These are phyloP conservation scores for Malurus alboscapulatus DNA, from an alignment of 2,113 vertebrate genomes.

Conservation along the genomic window DNA sequence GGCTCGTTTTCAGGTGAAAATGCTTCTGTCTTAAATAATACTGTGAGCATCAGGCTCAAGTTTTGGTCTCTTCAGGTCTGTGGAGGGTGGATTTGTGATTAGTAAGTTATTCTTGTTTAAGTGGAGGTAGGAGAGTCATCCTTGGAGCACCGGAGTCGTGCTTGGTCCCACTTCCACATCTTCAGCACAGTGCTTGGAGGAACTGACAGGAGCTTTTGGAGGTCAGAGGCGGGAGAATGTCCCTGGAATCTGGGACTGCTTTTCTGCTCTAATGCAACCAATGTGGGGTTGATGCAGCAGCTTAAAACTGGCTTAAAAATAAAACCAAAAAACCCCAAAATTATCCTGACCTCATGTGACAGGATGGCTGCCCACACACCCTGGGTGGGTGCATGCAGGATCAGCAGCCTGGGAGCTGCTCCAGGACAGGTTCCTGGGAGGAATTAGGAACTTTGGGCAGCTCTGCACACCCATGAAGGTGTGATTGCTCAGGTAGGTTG, in stretches of 20 bases:
- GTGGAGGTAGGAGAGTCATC: neutral
- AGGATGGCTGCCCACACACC: neutral
- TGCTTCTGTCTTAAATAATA: neutral
- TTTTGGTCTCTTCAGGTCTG: neutral
- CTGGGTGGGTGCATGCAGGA: neutral
- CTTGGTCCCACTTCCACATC: neutral
- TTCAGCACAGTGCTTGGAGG: neutral
- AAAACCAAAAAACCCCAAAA: neutral
- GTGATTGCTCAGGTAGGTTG: neutral
- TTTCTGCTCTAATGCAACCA: neutral
- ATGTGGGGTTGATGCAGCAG: neutral
- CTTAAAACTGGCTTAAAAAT: neutral
- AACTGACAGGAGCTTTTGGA: neutral
- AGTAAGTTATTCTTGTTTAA: neutral
- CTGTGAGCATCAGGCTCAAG: neutral
- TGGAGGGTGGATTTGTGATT: neutral
- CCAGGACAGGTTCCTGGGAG: neutral
- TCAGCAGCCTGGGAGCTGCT: too few relatives aligned
- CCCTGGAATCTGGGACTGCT: neutral
- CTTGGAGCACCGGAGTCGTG: rapidly evolving
- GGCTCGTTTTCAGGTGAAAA: neutral
- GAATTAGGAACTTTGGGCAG: neutral
- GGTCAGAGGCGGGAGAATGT: neutral
- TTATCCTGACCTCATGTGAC: neutral
- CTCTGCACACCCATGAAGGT: neutral